Evolutionary conservation across 2,797 vertebrate genomes (phyloP).

Genomic region (Dendrocincla fuliginosa): DNA sequence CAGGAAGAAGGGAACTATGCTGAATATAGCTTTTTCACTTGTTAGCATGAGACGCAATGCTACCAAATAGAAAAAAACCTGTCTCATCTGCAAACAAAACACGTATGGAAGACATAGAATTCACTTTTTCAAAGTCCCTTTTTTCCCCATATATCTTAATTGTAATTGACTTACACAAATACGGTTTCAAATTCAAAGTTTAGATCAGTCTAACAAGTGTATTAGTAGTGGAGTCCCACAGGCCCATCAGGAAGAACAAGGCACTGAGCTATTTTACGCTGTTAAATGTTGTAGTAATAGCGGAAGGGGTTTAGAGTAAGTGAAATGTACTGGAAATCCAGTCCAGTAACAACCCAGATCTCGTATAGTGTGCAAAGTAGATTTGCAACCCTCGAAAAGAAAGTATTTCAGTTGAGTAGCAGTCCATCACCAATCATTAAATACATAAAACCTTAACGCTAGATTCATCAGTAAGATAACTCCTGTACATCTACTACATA

Average conservation of each 20-base stretch:
- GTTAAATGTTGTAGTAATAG: not conserved
- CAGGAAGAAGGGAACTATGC: not conserved
- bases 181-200: not conserved
- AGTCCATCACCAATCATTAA: not conserved
- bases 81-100: not conserved
- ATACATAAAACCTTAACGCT: rapidly evolving
- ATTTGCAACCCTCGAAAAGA: not conserved
- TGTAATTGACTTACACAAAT: not conserved
- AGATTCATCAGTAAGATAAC: not conserved
- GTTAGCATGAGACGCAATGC: not conserved
- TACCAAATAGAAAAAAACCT: not conserved
- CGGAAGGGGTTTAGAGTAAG: not conserved
- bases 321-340: not conserved
- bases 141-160: not conserved
- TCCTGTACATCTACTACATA: not conserved
- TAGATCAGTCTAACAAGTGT: not conserved
- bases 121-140: not conserved
- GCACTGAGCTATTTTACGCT: not conserved
- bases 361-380: not conserved
- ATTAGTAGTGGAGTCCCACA: not conserved
- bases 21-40: not conserved
- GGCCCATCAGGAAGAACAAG: not conserved
- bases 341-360: not conserved
- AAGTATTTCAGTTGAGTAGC: not conserved
- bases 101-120: not conserved